Evolutionary conservation across 2,797 vertebrate genomes (phyloP).

Genomic region (Lutjanus campechanus): DNA sequence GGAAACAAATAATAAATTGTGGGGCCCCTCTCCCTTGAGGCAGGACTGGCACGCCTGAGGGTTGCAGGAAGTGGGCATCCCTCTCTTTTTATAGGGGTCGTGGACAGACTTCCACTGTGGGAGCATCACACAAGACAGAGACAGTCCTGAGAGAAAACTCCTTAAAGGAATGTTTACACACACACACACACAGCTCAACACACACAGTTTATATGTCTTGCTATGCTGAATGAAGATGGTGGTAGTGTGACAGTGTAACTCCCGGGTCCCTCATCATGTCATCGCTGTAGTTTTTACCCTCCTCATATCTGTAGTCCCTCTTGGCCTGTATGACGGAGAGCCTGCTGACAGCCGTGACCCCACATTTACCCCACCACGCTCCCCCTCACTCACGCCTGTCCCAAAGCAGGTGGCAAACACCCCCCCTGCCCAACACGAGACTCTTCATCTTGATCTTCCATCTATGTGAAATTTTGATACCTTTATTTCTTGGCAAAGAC

Average conservation of each 20-base stretch:
- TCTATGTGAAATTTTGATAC: slow-evolving; percentile 32
- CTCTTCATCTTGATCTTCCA: slow-evolving; percentile 26
- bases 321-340: slow-evolving; percentile 70
- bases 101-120: slow-evolving; percentile 60
- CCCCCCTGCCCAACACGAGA: not conserved
- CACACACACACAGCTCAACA: slow-evolving; percentile 15
- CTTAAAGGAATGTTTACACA: slow-evolving; percentile 50
- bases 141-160: slow-evolving; percentile 61
- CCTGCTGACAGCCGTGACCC: slow-evolving; percentile 80
- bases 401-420: slow-evolving; percentile 78
- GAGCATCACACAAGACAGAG: slow-evolving; percentile 55
- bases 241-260: slow-evolving; percentile 59
- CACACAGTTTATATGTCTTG: slow-evolving; percentile 29
- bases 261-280: slow-evolving; percentile 70
- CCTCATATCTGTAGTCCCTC: slow-evolving; percentile 69
- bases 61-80: slow-evolving; percentile 80
- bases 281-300: slow-evolving; percentile 58
- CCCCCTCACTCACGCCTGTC: slow-evolving; percentile 50
- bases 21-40: slow-evolving; percentile 74
- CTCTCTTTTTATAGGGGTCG: slow-evolving; percentile 75
- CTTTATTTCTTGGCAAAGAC: slow-evolving; percentile 54
- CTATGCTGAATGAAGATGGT: slow-evolving; percentile 59
- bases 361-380: slow-evolving; percentile 71
- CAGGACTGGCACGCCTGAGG: slow-evolving; percentile 71
- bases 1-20: slow-evolving; percentile 86